These are phyloP conservation scores for Progne subis DNA, from an alignment of 2,113 vertebrate species.

Conservation along the genomic window DNA sequence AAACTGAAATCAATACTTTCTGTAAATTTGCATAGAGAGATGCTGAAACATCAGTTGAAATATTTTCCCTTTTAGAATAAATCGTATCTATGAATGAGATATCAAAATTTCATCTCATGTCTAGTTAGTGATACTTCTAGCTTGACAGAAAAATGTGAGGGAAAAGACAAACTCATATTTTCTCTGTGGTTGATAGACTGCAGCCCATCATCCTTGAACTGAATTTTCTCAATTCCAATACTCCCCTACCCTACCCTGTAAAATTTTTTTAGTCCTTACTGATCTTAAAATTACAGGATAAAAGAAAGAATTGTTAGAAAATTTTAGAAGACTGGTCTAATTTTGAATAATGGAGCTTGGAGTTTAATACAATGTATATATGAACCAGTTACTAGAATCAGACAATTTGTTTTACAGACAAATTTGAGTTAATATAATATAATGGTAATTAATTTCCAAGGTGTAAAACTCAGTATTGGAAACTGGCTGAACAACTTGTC, in stretches of 20 bases:
- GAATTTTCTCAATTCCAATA: neutral
- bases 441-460: slow-evolving; percentile 6
- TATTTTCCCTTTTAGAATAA: neutral
- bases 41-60: neutral
- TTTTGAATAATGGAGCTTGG: neutral
- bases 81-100: neutral
- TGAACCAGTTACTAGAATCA: neutral
- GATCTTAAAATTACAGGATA: slow-evolving; percentile 3
- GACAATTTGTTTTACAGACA: neutral
- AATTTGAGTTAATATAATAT: neutral
- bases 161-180: neutral
- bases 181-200: neutral
- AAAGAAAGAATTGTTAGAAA: neutral
- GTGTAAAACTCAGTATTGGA: neutral
- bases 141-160: neutral
- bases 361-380: neutral
- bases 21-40: neutral
- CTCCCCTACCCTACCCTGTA: neutral
- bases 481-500: neutral
- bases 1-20: neutral
- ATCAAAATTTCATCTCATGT: neutral
- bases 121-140: neutral
- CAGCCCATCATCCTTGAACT: neutral
- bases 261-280: neutral
- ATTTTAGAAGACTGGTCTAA: neutral